Base-by-base conservation (phyloP, 2,113 vertebrate genomes). In the Vicugna pacos region DNA sequence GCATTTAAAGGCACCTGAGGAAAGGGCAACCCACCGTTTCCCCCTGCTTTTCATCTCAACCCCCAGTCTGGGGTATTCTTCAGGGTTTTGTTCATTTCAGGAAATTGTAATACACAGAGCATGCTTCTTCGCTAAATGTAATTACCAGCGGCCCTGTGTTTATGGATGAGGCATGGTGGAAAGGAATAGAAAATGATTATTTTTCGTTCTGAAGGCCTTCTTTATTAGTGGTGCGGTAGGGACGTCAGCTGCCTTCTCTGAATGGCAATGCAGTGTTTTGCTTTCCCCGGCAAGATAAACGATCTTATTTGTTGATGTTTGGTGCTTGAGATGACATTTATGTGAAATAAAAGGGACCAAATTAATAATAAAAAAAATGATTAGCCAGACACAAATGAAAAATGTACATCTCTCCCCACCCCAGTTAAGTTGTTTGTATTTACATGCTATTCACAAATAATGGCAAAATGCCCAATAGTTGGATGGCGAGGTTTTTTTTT, bases 361-460 rank as follows among this genome's bases (percentile, higher is more conserved):
- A 98, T 98, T 98, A 98, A 98, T 98, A 98, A 98, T 96, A 98
- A 98, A 98, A 94, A 97, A 98, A 98, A 96, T 92, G 95, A 97
- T 96, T 96, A 97, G 82, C 94, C 75, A 96, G 83, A 93, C 89
- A 97, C 98, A 98, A 87, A 73, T 93, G 95, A 96, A 98, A 98
- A 98, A 96, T 69, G 70, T 58, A 98, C 70, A 82, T 97, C 97
- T 97, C 93, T 88, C 91, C 97, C 96, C 95, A 96, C 97, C 97
- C 97, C 86, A 76, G 89, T 79, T 93, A 97, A 93, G 89, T 96
- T 96, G 97, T 95, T 98, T 98, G 85, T 97, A 96, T 98, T 98
- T 98, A 97, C 91, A 90, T 81, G 89, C 64, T 98, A 98, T 97
- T 98, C 97, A 94, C 95, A 96, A 95, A 97, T 64, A 97, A 82